Evolutionary conservation across 1,140 invertebrate species (phyloP).

Genomic region (Danaus melanippus): DNA sequence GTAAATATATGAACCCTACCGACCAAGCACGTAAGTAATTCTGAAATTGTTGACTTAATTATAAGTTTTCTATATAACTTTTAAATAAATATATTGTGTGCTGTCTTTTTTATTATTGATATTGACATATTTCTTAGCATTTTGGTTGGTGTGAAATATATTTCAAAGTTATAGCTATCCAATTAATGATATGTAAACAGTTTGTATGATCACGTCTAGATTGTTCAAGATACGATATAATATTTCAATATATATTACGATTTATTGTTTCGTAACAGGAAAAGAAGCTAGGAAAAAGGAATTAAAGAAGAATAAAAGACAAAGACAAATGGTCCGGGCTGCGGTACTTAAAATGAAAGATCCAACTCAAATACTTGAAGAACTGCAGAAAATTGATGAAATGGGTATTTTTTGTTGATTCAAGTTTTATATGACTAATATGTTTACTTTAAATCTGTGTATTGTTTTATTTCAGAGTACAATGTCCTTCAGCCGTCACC

Average conservation of each 20-base stretch:
- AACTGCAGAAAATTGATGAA: slow-evolving; percentile 98
- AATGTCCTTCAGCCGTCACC: slow-evolving; percentile 95
- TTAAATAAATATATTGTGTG: no score
- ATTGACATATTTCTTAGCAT: no score
- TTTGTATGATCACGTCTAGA: no score
- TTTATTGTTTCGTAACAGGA: slow-evolving; percentile 72
- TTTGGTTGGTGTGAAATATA: no score
- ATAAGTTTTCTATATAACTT: background rate
- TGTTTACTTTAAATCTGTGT: slow-evolving; percentile 2
- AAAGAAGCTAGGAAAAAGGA: slow-evolving; percentile 98
- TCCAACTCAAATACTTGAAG: slow-evolving; percentile 92
- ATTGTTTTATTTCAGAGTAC: slow-evolving; percentile 81
- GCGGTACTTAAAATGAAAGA: slow-evolving; percentile 99
- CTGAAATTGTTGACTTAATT: slow-evolving; percentile 11
- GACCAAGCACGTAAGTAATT: slow-evolving; percentile 95
- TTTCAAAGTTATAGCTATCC: no score
- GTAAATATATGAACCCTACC: slow-evolving; percentile 99
- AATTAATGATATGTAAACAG: no score
- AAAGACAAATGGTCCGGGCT: slow-evolving; percentile 93
- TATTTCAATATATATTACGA: background rate
- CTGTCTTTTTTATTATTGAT: no score
- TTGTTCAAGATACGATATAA: no score
- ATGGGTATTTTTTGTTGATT: slow-evolving; percentile 81
- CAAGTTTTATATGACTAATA: background rate
- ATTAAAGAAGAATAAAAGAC: slow-evolving; percentile 98